Evolutionary conservation across 2,797 vertebrate genomes (phyloP).

Genomic region (Acanthurus leucopareius): DNA sequence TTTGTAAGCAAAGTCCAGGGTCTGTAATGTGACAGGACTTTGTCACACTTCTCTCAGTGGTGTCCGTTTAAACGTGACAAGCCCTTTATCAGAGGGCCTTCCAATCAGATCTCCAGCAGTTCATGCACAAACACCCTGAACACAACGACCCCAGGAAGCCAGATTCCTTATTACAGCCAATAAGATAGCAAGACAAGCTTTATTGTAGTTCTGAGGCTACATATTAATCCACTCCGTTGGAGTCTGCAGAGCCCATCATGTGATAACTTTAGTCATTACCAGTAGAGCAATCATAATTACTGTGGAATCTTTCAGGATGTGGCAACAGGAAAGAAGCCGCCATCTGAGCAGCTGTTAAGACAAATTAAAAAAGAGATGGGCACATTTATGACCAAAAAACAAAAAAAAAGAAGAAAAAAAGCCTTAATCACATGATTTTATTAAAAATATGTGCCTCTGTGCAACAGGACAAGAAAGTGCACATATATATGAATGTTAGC

Average conservation of each 20-base stretch:
- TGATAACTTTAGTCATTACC: conserved; percentile 81
- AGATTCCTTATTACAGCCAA: conserved; percentile 70
- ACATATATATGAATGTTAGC: conserved; percentile 8
- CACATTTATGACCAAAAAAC: background rate
- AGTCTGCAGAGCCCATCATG: conserved; percentile 71
- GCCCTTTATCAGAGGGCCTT: conserved; percentile 73
- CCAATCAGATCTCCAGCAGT: conserved; percentile 77
- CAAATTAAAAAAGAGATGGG: background rate
- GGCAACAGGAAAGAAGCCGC: conserved; percentile 29
- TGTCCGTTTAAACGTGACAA: conserved; percentile 80
- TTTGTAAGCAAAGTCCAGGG: conserved; percentile 78
- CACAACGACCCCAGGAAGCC: conserved; percentile 68
- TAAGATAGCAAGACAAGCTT: conserved; percentile 72
- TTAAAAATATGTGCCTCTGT: conserved; percentile 12
- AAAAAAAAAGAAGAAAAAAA: background rate
- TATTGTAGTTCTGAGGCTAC: conserved; percentile 78
- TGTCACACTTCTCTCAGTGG: conserved; percentile 70
- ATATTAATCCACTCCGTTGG: conserved; percentile 80
- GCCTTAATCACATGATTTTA: conserved; percentile 52
- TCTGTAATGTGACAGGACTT: conserved; percentile 78
- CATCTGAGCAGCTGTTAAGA: background rate
- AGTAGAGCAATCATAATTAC: conserved; percentile 75
- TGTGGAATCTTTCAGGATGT: conserved; percentile 56
- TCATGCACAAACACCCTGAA: conserved; percentile 73
- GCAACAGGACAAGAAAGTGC: conserved; percentile 19